phyloP scores from a whole-genome alignment of 2,888 invertebrate genomes.

The Perithous albicinctus region DNA sequence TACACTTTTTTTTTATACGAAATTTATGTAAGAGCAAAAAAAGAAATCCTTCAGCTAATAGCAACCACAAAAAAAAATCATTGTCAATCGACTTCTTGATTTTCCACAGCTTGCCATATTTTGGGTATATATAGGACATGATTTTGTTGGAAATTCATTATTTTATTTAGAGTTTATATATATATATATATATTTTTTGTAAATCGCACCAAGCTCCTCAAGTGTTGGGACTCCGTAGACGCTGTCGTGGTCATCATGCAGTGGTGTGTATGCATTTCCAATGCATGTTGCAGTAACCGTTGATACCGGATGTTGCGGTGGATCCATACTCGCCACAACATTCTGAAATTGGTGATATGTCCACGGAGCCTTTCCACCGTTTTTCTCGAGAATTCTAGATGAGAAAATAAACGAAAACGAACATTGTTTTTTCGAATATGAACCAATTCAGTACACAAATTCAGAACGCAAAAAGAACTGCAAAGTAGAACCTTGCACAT shows the following conservation, averaged over 20 bases:
- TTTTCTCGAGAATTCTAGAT: slow-evolving; percentile 91
- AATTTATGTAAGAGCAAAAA: too few relatives aligned
- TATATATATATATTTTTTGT: too few relatives aligned
- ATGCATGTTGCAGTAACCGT: slow-evolving; percentile 86
- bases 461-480: too few relatives aligned
- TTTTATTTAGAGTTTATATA: too few relatives aligned
- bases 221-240: slow-evolving; percentile 93
- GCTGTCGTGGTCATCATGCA: slow-evolving; percentile 92
- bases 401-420: slow-evolving; percentile 5
- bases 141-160: neutral
- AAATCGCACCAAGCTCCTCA: slow-evolving; percentile 91
- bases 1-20: too few relatives aligned
- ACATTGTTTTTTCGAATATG: neutral
- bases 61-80: neutral
- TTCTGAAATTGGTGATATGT: slow-evolving; percentile 96
- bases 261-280: slow-evolving; percentile 89
- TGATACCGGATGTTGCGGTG: slow-evolving; percentile 89
- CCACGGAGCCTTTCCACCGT: slow-evolving; percentile 92
- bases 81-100: neutral
- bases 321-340: slow-evolving; percentile 91
- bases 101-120: neutral
- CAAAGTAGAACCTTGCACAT: too few relatives aligned
- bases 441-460: neutral
- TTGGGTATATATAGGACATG: neutral
- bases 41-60: too few relatives aligned